These are phyloP conservation scores for Halocaridina rubra DNA, from an alignment of 2,888 invertebrate species.

Conservation along the genomic window DNA sequence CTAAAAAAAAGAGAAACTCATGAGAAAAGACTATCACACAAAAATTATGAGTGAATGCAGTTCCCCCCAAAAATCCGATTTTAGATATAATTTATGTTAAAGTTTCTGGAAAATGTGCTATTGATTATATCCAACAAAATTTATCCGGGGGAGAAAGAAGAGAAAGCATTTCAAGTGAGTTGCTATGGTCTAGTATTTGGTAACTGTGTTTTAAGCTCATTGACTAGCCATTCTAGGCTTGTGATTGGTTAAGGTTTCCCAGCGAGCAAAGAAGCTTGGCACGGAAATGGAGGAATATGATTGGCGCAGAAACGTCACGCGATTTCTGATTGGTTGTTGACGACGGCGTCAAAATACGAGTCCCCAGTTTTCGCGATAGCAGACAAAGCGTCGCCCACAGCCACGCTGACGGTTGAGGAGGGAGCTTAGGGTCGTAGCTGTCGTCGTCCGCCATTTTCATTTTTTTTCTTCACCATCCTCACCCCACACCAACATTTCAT, in stretches of 20 bases:
- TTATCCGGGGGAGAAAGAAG: too few species aligned
- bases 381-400: neutral
- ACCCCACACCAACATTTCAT: neutral
- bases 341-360: neutral
- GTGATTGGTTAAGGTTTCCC: conserved; percentile 7
- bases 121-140: too few species aligned
- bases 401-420: neutral
- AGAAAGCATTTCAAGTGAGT: too few species aligned
- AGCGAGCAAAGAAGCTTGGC: neutral
- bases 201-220: neutral
- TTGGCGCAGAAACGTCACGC: neutral
- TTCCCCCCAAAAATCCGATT: too few species aligned
- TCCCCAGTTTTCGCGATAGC: neutral
- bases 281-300: neutral
- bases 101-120: too few species aligned
- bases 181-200: too few species aligned
- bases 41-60: too few species aligned
- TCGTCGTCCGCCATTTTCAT: neutral
- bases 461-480: neutral
- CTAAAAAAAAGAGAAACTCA: too few species aligned
- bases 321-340: neutral
- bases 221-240: neutral
- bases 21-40: too few species aligned
- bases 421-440: neutral
- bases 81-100: too few species aligned